These are phyloP conservation scores for Bibio marci DNA, from an alignment of 2,888 invertebrate genomes.

Conservation along the genomic window DNA sequence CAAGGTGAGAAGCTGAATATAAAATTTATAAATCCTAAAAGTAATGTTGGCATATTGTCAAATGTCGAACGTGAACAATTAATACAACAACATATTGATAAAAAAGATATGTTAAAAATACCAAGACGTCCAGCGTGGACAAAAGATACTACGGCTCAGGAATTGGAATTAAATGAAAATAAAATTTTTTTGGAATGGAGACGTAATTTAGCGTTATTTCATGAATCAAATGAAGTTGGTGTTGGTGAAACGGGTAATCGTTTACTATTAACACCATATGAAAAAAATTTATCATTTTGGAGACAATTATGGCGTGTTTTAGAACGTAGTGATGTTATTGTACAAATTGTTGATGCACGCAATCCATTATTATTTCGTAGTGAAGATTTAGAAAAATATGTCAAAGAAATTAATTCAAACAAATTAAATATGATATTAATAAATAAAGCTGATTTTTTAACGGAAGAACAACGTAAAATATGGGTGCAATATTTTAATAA, in stretches of 20 bases:
- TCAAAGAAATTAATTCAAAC: constrained; percentile 49
- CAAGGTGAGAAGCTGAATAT: constrained; percentile 79
- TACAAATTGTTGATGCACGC: constrained; percentile 91
- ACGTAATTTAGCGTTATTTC: constrained; percentile 57
- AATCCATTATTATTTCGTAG: constrained; percentile 90
- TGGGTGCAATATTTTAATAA: constrained; percentile 78
- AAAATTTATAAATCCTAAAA: constrained; percentile 48
- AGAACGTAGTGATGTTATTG: constrained; percentile 85
- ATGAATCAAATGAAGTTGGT: constrained; percentile 54
- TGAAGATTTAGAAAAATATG: constrained; percentile 77
- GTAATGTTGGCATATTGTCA: constrained; percentile 40
- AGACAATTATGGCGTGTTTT: constrained; percentile 95
- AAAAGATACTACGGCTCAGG: constrained; percentile 53
- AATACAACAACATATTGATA: constrained; percentile 36
- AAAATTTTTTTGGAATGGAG: constrained; percentile 85
- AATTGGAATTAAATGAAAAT: constrained; percentile 62
- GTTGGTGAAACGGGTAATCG: too few relatives aligned
- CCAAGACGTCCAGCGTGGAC: constrained; percentile 81
- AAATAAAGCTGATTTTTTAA: constrained; percentile 92
- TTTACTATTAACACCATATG: constrained; percentile 81
- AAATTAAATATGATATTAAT: constrained; percentile 73
- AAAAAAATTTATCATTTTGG: constrained; percentile 96
- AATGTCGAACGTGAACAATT: constrained; percentile 36
- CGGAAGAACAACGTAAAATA: constrained; percentile 52
- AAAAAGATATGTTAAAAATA: constrained; percentile 50